Conservation (phyloP, 2,113 vertebrate genomes). For the Emydura subglobosa region DNA sequence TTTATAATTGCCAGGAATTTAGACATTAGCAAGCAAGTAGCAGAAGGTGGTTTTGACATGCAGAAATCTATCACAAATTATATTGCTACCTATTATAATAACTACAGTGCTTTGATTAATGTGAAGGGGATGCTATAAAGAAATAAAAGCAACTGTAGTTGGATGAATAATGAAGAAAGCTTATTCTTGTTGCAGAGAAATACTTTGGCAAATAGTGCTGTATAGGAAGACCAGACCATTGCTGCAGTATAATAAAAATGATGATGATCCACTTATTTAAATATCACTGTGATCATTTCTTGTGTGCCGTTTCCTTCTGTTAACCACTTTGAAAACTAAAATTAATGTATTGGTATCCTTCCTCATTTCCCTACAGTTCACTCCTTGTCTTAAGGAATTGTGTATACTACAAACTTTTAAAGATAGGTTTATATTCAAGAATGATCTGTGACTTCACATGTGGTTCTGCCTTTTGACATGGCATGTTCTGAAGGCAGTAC, state of each 20-base stretch:
- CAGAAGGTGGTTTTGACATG: constrained; percentile 26
- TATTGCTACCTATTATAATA: not conserved
- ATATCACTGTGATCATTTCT: constrained; percentile 6
- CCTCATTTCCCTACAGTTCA: not conserved
- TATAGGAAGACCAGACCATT: not conserved
- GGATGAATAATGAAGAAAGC: not conserved
- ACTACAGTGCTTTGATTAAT: constrained; percentile 15
- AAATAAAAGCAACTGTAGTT: not conserved
- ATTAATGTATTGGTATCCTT: not conserved
- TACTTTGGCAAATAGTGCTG: not conserved
- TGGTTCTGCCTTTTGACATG: not conserved
- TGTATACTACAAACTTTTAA: not conserved
- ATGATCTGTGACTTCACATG: not conserved
- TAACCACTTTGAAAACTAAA: constrained; percentile 20
- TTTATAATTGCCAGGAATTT: constrained; percentile 39
- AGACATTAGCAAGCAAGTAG: constrained; percentile 26
- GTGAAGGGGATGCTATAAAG: not conserved
- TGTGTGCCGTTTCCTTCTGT: constrained; percentile 4
- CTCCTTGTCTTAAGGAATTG: not conserved
- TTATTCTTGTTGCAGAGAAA: not conserved
- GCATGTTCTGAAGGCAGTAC: not conserved
- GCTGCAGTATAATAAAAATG: not conserved
- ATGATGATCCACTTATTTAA: not conserved
- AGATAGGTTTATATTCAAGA: not conserved
- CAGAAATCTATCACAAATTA: not conserved